Base-by-base conservation (phyloP, 1,140 invertebrate species). In the Monochamus saltuarius region DNA sequence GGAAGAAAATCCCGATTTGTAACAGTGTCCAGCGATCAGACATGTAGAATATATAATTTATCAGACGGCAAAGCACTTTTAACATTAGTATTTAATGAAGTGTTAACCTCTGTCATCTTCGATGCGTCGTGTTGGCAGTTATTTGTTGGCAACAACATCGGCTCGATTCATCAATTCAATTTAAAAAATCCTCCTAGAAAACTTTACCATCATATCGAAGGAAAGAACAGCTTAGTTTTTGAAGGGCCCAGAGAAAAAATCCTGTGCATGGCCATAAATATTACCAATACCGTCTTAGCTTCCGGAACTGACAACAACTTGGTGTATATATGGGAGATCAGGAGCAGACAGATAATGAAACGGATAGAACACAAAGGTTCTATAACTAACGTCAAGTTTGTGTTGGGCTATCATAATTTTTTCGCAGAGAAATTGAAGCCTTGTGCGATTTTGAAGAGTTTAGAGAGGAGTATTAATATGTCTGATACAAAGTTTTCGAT, bases 11-110 rank as follows among this genome's bases (percentile, higher is more conserved):
- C 87, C 8, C 80, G 88, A 45, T 74, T 95, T 49, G 85, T 84
- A 46, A 88, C 92, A 0, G 85, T 87, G 4, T 95, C 93, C 0
- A 72, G 85, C 45, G 94, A 97, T 74, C 83, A 87, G 69, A 91
- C 89, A 13, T 88, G 88, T 66, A 91, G 89, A 77, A 82, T 96
- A 4, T 95, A 92, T 76, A 87, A 91, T 63, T 71, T 94, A 8
- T 67, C 78, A 7, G 80, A 79, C 40, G 91, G 90, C 35, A 75
- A 78, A 36, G 73, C 90, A 57, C 72, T 95, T 4, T 71, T 91
- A 1, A 89, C 85, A 35, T 69, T 95, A 13, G 79, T 92, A 0
- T 93, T 91, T 77, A 84, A 88, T 64, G 79, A 83, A 39, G 82
- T 85, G 4, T 77, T 95, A 4, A 85, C 84, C 16, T 80, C 87